phyloP scores from a whole-genome alignment of 2,797 vertebrate genomes.

The Cuculus canorus region DNA sequence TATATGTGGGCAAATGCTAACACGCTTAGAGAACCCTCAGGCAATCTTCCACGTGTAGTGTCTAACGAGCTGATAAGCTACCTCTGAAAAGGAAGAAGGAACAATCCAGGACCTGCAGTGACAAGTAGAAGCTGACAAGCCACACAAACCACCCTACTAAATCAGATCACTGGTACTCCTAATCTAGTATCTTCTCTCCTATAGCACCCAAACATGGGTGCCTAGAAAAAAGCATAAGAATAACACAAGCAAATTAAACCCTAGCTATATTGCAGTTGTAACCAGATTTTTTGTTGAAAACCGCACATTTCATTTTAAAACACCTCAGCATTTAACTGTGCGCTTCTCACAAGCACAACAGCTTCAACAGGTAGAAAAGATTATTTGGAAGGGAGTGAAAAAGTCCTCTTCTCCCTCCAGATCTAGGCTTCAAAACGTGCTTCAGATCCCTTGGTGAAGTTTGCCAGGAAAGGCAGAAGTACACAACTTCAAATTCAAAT shows the following conservation, averaged over 20 bases:
- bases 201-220: background rate
- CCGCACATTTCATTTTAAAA: background rate
- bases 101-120: background rate
- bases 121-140: background rate
- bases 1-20: slow-evolving; percentile 1
- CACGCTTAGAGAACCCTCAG: background rate
- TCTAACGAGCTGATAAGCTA: slow-evolving; percentile 10
- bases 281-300: background rate
- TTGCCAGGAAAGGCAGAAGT: background rate
- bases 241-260: background rate
- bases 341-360: background rate
- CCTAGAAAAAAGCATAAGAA: background rate
- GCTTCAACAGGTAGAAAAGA: background rate
- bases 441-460: background rate
- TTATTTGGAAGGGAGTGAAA: background rate
- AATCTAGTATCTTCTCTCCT: background rate
- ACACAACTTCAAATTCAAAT: background rate
- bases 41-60: background rate
- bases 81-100: background rate
- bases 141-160: background rate
- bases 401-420: background rate
- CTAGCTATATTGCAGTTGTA: fast-evolving
- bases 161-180: background rate
- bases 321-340: background rate
- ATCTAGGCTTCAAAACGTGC: background rate